Conservation (phyloP, 1,140 invertebrate genomes). For the Coboldia fuscipes region DNA sequence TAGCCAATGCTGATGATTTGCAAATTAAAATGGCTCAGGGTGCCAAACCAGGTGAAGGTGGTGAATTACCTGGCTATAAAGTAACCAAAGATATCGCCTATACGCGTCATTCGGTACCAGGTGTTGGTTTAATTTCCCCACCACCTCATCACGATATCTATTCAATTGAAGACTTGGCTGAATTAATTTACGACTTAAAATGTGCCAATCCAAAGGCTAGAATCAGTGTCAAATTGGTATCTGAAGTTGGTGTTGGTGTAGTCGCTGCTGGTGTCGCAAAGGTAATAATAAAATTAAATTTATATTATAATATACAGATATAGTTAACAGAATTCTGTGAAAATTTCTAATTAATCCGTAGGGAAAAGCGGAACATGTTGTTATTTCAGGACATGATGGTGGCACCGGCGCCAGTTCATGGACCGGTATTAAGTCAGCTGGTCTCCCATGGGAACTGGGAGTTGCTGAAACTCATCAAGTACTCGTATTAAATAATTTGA, state of each 20-base stretch:
- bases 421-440: constrained; percentile 91
- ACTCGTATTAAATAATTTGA: constrained; percentile 84
- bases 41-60: constrained; percentile 89
- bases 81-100: constrained; percentile 89
- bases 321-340: no score
- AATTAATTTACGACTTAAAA: constrained; percentile 97
- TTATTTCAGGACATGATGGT: constrained; percentile 96
- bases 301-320: neutral
- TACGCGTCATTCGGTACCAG: constrained; percentile 86
- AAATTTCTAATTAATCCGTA: constrained; percentile 14
- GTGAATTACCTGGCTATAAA: constrained; percentile 64
- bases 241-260: constrained; percentile 95
- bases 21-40: constrained; percentile 99
- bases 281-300: constrained; percentile 22
- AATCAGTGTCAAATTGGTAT: constrained; percentile 95
- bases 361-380: constrained; percentile 96
- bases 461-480: constrained; percentile 95
- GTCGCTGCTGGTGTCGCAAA: constrained; percentile 96
- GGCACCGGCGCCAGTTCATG: constrained; percentile 95
- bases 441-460: constrained; percentile 93
- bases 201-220: constrained; percentile 88
- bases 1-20: constrained; percentile 88
- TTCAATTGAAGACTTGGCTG: constrained; percentile 95
- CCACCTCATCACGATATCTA: constrained; percentile 99
- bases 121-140: constrained; percentile 95